These are phyloP conservation scores for Ormyrus nitidulus DNA, from an alignment of 2,888 invertebrate genomes.

Conservation along the genomic window DNA sequence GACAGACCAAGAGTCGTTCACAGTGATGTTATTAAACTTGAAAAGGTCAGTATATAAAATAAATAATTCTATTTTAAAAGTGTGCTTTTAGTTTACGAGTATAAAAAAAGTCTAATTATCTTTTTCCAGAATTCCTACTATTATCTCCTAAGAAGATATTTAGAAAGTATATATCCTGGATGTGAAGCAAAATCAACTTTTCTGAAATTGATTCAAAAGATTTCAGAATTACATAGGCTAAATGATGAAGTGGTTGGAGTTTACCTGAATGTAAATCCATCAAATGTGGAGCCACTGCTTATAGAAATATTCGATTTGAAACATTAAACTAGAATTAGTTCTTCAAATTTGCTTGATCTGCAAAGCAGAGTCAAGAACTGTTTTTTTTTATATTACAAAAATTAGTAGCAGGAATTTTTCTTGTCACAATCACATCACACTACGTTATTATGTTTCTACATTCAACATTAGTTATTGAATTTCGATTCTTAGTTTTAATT, in stretches of 20 bases:
- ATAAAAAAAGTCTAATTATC: conserved; percentile 34
- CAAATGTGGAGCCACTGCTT: conserved; percentile 92
- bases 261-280: conserved; percentile 94
- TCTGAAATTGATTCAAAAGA: conserved; percentile 91
- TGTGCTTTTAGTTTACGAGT: background rate
- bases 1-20: conserved; percentile 88
- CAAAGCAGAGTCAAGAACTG: conserved; percentile 17
- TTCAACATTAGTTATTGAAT: background rate
- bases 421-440: background rate
- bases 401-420: background rate
- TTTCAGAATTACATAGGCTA: conserved; percentile 90
- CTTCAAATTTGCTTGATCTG: conserved; percentile 5
- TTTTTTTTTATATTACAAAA: conserved; percentile 18
- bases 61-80: conserved; percentile 17
- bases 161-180: conserved; percentile 89
- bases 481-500: background rate
- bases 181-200: conserved; percentile 93
- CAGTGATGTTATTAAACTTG: conserved; percentile 88
- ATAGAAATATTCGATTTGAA: conserved; percentile 97
- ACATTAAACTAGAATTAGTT: conserved; percentile 67
- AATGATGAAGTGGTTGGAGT: conserved; percentile 95
- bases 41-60: conserved; percentile 80
- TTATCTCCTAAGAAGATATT: conserved; percentile 88
- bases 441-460: conserved; percentile 11
- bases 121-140: conserved; percentile 88